Percentiles rank a stretch among this genome's conserved stretches.
Conservation (phyloP, 2,888 invertebrate genomes). For the Calameuta pallipes region DNA sequence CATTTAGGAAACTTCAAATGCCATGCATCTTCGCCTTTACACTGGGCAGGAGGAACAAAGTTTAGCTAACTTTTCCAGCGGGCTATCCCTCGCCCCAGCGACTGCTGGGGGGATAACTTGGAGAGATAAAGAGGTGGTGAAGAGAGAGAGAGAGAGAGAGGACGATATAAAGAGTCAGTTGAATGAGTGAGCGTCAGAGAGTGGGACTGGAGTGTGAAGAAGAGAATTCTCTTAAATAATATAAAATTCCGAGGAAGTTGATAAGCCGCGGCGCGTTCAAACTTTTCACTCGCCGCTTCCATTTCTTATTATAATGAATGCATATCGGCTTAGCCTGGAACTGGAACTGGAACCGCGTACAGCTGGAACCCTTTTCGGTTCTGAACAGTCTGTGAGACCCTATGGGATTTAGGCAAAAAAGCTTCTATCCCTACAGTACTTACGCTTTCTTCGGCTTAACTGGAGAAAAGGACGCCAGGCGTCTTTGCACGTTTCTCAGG, state of each 20-base stretch:
- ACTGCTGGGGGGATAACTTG: slow-evolving; percentile 10
- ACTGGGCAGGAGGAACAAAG: slow-evolving; percentile 50
- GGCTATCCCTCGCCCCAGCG: slow-evolving; percentile 29
- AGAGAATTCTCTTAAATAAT: slow-evolving; percentile 62
- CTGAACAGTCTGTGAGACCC: slow-evolving; percentile 30
- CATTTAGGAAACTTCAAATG: slow-evolving; percentile 58
- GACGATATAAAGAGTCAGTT: neutral
- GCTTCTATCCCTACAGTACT: slow-evolving; percentile 6
- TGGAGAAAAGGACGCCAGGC: slow-evolving; percentile 25
- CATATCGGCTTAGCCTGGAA: slow-evolving; percentile 64
- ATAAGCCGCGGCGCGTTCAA: slow-evolving; percentile 55
- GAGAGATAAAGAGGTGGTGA: slow-evolving; percentile 17
- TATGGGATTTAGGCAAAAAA: slow-evolving; percentile 40
- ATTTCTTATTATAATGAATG: slow-evolving; percentile 66
- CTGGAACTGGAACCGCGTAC: slow-evolving; percentile 39
- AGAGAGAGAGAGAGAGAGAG: neutral
- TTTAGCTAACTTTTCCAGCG: slow-evolving; percentile 51
- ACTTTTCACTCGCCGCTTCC: slow-evolving; percentile 52
- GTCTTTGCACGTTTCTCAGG: slow-evolving; percentile 13
- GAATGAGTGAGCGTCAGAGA: slow-evolving; percentile 8
- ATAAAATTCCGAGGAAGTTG: slow-evolving; percentile 64
- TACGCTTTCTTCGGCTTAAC: neutral
- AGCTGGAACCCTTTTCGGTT: slow-evolving; percentile 54
- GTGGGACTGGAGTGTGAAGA: slow-evolving; percentile 26
- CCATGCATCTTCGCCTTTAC: slow-evolving; percentile 56